A percentile compares a stretch with the other conserved stretches of the same genome.
phyloP scores from a whole-genome alignment of 2,888 invertebrate species.

The Drosophila nr. fundita region DNA sequence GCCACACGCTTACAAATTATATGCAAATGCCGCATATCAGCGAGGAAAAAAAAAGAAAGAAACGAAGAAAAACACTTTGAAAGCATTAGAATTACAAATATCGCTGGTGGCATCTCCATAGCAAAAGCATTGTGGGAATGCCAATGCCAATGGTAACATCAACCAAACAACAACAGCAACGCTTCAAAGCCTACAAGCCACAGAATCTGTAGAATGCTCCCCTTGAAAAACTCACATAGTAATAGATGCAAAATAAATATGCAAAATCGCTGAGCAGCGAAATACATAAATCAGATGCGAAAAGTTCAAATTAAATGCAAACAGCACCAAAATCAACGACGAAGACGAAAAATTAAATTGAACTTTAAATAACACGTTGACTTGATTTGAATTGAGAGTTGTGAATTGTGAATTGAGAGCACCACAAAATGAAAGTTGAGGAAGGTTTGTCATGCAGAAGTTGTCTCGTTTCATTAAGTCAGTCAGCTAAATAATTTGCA shows the following conservation, averaged over 20 bases:
- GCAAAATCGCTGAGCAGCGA: slow-evolving; percentile 54
- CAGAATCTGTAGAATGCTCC: slow-evolving; percentile 7
- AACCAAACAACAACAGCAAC: slow-evolving; percentile 7
- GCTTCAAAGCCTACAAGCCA: slow-evolving; percentile 44
- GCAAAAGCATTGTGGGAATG: slow-evolving; percentile 52
- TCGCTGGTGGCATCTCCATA: slow-evolving; percentile 35
- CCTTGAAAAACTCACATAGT: slow-evolving; percentile 9
- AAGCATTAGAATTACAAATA: slow-evolving; percentile 78
- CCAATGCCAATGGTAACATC: slow-evolving; percentile 36
- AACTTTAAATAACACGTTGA: slow-evolving; percentile 38
- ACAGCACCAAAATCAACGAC: slow-evolving; percentile 49
- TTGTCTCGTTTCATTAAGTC: slow-evolving; percentile 65
- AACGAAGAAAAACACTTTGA: slow-evolving; percentile 62
- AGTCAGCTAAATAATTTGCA: slow-evolving; percentile 64
- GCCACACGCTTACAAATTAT: slow-evolving; percentile 14
- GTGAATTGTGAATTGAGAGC: slow-evolving; percentile 2
- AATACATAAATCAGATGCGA: slow-evolving; percentile 76
- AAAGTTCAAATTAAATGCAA: slow-evolving; percentile 78
- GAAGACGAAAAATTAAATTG: slow-evolving; percentile 37
- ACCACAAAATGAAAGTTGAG: background rate
- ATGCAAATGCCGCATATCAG: slow-evolving; percentile 61
- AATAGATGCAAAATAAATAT: slow-evolving; percentile 79
- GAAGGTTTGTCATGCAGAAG: background rate
- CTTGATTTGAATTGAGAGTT: slow-evolving; percentile 1
- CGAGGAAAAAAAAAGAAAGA: background rate